Base-by-base conservation (phyloP, 35 echinoderm and acorn worm genomes). In the Nesometra sesokonis region DNA sequence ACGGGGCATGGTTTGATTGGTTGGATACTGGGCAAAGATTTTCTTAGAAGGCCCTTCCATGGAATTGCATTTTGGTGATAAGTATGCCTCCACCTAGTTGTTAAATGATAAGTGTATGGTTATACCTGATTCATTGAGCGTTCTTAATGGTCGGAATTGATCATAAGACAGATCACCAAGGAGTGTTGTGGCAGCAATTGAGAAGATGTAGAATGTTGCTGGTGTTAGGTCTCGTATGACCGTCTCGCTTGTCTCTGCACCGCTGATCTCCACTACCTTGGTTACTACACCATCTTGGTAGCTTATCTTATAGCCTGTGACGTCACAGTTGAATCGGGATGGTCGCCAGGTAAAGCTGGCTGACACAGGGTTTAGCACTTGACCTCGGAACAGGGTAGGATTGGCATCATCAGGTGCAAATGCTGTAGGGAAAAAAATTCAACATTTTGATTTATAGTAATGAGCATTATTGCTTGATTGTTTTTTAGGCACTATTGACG, bases 271-370 rank as follows among this genome's bases (percentile, higher is more conserved):
- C 0, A 88, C 47, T 23, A 79, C 37, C 13, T 35, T 78, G 1
- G 30, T 35, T 27, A 77, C 23, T 27, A 52, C 84, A 30, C 47
- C 52, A 30, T 77, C 27, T 31, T 80, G 77, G 79, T 91, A 92
- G n/a, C 78, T 36, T 34, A 97, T 89, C 38, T 83, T 78, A 76
- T 97, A 94, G 17, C 92, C 95, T 35, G 78, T 86, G 47, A 97
- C 88, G 30, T 97, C 95, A 83, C 95, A 97, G 87, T 94, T 88
- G 81, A 82, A 91, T 11, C 83, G 35, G 0, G 95, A 93, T 0
- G 90, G 79, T 1, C 57, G 31, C 95, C 95, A 97, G 11, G 80
- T 87, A 0, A 90, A 77, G n/a, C 38, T n/a, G n/a, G 93, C 84
- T 7, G 79, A 34, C 9, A 30, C 81, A 34, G 84, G 77, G 3